Evolutionary conservation across 1,140 invertebrate species (phyloP).

Genomic region (Drosophila ficusphila): DNA sequence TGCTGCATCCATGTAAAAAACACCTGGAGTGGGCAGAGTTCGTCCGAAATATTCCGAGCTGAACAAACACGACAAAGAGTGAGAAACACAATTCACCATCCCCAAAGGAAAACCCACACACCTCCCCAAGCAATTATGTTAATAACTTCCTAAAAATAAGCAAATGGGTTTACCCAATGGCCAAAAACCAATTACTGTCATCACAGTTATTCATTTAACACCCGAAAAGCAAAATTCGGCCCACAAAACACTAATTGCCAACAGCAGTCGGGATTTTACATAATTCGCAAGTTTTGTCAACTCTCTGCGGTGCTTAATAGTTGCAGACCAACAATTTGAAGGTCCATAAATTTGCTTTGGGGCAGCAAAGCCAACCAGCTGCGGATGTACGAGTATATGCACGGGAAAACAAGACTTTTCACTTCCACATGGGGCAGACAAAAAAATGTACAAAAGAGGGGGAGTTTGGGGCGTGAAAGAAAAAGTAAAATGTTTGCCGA

Average conservation of each 20-base stretch:
- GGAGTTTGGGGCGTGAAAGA: constrained; percentile 54
- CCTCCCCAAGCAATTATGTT: constrained; percentile 28
- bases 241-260: constrained; percentile 60
- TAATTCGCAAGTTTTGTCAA: constrained; percentile 67
- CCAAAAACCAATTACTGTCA: constrained; percentile 46
- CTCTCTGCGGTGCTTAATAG: constrained; percentile 43
- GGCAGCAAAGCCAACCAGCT: constrained; percentile 23
- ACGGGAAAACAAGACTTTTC: constrained; percentile 67
- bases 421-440: constrained; percentile 22
- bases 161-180: constrained; percentile 23
- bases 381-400: constrained; percentile 15
- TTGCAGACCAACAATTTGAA: constrained; percentile 40
- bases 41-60: constrained; percentile 4
- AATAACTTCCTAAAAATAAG: constrained; percentile 41
- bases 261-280: constrained; percentile 52
- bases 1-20: constrained; percentile 28
- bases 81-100: constrained; percentile 1
- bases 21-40: not conserved
- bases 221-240: constrained; percentile 32
- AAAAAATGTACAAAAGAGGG: constrained; percentile 11
- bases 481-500: constrained; percentile 78
- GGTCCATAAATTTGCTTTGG: constrained; percentile 42
- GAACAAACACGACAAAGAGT: not conserved
- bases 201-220: constrained; percentile 30
- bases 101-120: not conserved